Evolutionary conservation across 2,113 vertebrate genomes (phyloP).

Genomic region (Takifugu flavidus): DNA sequence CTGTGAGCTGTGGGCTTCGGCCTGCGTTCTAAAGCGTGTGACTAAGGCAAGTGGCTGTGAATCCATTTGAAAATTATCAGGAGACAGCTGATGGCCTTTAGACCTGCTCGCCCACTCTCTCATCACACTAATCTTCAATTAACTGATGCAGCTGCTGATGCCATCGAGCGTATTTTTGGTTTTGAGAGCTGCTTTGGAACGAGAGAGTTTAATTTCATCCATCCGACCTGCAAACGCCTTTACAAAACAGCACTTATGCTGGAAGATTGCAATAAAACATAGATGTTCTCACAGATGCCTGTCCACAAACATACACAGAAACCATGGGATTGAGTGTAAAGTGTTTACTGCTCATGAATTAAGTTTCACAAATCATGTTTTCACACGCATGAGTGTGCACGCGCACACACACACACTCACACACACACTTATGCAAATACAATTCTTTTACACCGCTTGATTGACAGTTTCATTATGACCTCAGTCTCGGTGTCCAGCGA

Average conservation of each 20-base stretch:
- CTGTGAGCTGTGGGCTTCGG: conserved; percentile 18
- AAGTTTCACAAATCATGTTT: conserved; percentile 50
- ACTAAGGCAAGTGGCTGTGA: conserved; percentile 25
- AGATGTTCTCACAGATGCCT: too few species aligned
- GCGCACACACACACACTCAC: too few species aligned
- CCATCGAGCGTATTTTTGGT: conserved; percentile 30
- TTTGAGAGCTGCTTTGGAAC: conserved; percentile 4
- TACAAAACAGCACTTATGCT: too few species aligned
- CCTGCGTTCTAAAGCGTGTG: conserved; percentile 4
- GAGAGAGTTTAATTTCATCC: conserved; percentile 27
- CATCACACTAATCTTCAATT: conserved; percentile 56
- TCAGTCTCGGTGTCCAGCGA: conserved; percentile 39
- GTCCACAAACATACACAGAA: conserved; percentile 27
- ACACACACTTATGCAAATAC: conserved; percentile 11
- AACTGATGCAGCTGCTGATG: conserved; percentile 46
- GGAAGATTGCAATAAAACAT: too few species aligned
- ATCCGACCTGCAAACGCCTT: neutral
- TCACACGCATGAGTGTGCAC: conserved; percentile 25
- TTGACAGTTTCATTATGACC: conserved; percentile 32
- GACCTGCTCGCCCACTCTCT: conserved; percentile 28
- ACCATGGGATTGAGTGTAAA: conserved; percentile 53
- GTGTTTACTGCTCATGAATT: conserved; percentile 48
- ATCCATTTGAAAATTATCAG: conserved; percentile 42
- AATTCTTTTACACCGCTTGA: conserved; percentile 27
- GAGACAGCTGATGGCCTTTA: conserved; percentile 39